Base-by-base conservation (phyloP, 1,140 invertebrate genomes). In the Paralvinella palmiformis region DNA sequence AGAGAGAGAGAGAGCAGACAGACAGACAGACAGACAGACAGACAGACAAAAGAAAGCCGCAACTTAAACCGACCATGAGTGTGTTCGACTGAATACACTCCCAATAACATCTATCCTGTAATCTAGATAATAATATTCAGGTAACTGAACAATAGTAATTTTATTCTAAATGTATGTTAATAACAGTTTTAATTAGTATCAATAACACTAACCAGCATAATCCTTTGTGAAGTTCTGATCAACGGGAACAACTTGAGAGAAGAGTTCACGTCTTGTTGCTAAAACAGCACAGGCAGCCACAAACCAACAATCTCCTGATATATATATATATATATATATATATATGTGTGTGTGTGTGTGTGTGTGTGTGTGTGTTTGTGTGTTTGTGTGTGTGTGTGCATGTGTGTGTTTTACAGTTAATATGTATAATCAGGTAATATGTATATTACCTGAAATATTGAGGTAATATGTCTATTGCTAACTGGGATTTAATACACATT, bases 281-380 rank as follows among this genome's bases (percentile, higher is more conserved):
- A 65, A 45, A 1, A 56, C 56, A 13, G 63, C 56, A 2, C 37
- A 56, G 2, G 68, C 61, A 0, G 68, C 68, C 20, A 69, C 33
- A n/a, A 69, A 59, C 68, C 68, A 69, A 56, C 68, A 69, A 58
- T 69, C 62, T 22, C 68, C 68, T 68, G 66, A 62, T 20, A 52
- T n/a, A 29, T 22, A 33, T 22, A 20, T 5, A 37, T 22, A 22
- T n/a, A 22, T 32, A 22, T 33, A 33, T 52, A 15, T 27, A 7
- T 20, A 63, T 22, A 60, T n/a, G 10, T 7, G 1, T 33, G 1
- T 33, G 7, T 57, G n/a, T 10, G 22, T 1, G 27, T 31, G 22
- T 57, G 1, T 57, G 22, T 31, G 22, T 20, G 22, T 33, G 55
- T 20, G 22, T 33, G 22, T 32, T 3, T 7, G n/a, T 32, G 4